Conservation (phyloP, 2,797 vertebrate species). For the Tragopan temminckii region DNA sequence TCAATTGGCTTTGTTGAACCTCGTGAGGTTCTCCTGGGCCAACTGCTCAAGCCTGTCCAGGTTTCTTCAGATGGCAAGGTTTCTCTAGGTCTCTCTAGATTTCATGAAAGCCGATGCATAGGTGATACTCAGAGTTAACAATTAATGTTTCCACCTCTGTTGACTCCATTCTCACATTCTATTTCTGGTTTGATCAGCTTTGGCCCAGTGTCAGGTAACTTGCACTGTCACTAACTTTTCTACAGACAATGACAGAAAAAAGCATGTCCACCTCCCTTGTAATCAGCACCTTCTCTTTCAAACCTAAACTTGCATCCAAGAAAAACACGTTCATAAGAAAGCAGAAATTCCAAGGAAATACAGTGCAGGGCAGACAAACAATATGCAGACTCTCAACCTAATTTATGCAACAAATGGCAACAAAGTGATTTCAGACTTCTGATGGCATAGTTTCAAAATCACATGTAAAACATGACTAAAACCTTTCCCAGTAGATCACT, state of each 20-base stretch:
- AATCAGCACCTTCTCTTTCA: background rate
- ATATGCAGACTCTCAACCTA: background rate
- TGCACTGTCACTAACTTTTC: background rate
- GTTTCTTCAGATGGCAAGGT: background rate
- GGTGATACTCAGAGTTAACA: background rate
- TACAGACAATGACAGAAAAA: background rate
- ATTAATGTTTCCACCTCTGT: background rate
- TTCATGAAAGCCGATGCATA: fast-evolving
- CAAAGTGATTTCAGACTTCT: background rate
- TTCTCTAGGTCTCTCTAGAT: background rate
- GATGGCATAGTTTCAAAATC: background rate
- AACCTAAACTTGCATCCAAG: background rate
- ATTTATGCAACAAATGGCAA: background rate
- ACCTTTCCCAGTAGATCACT: background rate
- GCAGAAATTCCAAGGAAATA: background rate
- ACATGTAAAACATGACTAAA: background rate
- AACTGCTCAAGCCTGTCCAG: background rate
- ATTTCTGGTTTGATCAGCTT: background rate
- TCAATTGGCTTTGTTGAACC: background rate
- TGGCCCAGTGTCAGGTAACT: background rate
- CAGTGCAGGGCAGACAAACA: background rate
- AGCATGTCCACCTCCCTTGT: background rate
- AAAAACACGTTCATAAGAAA: background rate
- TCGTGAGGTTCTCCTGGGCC: background rate
- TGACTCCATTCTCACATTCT: background rate